Percentiles rank a stretch among this genome's conserved stretches.
These are phyloP conservation scores for Peromyscus melanophrys DNA, from an alignment of 2,797 vertebrate genomes.

Conservation along the genomic window DNA sequence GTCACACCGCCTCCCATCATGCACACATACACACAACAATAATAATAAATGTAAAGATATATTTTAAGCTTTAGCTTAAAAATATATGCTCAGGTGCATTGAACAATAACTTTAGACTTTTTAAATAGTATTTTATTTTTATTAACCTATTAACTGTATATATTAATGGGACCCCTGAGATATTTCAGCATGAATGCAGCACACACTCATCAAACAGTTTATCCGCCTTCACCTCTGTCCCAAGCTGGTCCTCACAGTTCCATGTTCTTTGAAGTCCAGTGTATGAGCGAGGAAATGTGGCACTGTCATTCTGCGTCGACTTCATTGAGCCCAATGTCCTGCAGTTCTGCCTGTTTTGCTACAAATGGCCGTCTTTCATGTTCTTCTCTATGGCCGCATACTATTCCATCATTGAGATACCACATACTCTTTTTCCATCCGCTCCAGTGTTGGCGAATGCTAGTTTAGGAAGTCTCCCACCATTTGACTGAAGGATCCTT, in stretches of 20 bases:
- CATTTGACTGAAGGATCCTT: background rate
- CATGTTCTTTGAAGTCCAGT: background rate
- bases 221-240: background rate
- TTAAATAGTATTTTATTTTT: background rate
- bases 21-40: background rate
- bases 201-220: background rate
- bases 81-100: background rate
- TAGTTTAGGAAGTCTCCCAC: background rate
- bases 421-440: background rate
- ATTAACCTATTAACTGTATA: background rate
- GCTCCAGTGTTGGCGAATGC: background rate
- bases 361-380: background rate
- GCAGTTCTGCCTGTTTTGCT: background rate
- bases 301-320: accelerated
- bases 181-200: background rate
- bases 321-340: background rate
- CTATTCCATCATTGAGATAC: too few species aligned
- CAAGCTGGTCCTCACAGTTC: background rate
- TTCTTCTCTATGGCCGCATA: background rate
- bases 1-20: background rate
- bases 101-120: background rate
- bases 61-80: constrained; percentile 35
- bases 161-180: background rate
- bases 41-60: background rate
- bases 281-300: background rate